Conservation (phyloP, 2,113 vertebrate genomes). For the Callospermophilus lateralis region DNA sequence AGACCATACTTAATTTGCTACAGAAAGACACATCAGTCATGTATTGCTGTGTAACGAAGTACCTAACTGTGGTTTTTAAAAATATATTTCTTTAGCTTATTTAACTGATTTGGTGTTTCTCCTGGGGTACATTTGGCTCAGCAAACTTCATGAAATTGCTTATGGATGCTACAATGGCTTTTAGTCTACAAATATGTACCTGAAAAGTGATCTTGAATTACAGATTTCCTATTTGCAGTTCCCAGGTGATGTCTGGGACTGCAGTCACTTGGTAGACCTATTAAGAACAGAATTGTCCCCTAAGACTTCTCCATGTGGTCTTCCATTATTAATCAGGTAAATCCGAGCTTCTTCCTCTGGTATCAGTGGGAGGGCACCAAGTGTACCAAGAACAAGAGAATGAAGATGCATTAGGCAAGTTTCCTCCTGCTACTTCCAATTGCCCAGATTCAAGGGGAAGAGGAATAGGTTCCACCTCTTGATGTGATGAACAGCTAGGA, state of each 20-base stretch:
- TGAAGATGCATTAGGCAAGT: neutral
- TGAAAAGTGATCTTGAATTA: neutral
- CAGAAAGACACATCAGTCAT: neutral
- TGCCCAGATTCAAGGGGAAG: neutral
- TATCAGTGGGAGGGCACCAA: neutral
- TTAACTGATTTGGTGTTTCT: neutral
- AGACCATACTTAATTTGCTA: neutral
- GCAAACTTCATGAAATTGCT: neutral
- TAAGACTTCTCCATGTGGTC: neutral
- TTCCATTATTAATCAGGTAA: neutral
- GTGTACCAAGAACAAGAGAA: fast-evolving
- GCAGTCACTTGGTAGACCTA: neutral
- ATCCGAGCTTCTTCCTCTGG: neutral
- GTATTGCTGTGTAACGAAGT: neutral
- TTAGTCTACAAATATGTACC: neutral
- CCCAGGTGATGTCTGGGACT: neutral
- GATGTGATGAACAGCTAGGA: neutral
- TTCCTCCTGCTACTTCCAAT: neutral
- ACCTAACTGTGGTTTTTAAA: neutral
- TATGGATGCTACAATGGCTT: fast-evolving
- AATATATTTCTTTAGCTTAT: neutral
- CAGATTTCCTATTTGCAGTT: neutral
- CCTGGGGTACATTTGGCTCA: neutral
- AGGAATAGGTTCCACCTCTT: neutral
- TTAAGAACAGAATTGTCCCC: neutral